Conservation (phyloP, 2,797 vertebrate species). For the Vireo griseus region DNA sequence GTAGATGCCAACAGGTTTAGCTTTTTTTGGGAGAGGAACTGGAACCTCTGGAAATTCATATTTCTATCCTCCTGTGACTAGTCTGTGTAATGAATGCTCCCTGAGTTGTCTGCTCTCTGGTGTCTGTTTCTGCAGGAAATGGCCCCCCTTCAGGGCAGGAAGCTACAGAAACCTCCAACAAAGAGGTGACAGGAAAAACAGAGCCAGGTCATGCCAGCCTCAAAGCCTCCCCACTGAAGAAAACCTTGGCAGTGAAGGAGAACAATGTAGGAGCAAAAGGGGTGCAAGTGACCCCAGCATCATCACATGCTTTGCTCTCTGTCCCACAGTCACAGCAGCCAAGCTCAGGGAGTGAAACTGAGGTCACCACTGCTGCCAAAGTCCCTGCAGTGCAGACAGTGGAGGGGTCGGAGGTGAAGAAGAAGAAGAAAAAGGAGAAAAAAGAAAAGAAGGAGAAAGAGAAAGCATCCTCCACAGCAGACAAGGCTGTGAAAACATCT, state of each 20-base stretch:
- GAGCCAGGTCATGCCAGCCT: background rate
- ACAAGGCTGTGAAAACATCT: background rate
- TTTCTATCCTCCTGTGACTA: background rate
- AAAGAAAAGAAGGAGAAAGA: conserved; percentile 59
- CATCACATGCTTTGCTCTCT: background rate
- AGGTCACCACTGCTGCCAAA: background rate
- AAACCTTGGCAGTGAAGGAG: conserved; percentile 7
- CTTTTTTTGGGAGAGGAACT: background rate
- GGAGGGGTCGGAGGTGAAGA: conserved; percentile 11
- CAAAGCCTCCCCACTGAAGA: background rate
- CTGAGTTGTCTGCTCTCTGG: background rate
- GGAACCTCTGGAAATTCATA: background rate
- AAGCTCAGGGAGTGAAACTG: background rate
- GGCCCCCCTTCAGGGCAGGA: background rate
- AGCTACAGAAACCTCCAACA: background rate
- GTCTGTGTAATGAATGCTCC: background rate
- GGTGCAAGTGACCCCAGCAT: background rate
- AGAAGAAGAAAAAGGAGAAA: conserved; percentile 49
- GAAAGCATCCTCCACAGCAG: background rate
- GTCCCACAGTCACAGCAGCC: background rate
- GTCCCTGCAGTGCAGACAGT: conserved; percentile 1
- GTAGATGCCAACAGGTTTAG: background rate
- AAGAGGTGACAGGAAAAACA: background rate
- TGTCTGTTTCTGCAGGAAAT: conserved; percentile 18
- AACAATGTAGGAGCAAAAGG: background rate